phyloP scores from a whole-genome alignment of 2,797 vertebrate genomes.

The Fistularia commersonii region DNA sequence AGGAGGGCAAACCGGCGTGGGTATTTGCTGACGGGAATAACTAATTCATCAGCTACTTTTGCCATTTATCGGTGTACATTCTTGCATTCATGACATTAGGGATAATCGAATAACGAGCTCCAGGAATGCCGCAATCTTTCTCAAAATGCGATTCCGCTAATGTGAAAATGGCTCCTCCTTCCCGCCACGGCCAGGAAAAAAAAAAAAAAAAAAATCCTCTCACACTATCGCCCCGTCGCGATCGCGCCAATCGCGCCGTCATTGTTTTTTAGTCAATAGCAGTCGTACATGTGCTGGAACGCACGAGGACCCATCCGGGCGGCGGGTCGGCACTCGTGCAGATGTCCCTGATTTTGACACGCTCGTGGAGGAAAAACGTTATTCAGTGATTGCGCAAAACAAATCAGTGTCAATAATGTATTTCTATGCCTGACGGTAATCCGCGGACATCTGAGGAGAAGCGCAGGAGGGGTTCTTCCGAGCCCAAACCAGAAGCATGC shows the following conservation, averaged over 20 bases:
- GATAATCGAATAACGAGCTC: slow-evolving; percentile 73
- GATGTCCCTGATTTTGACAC: slow-evolving; percentile 52
- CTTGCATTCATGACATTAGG: slow-evolving; percentile 77
- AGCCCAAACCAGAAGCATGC: slow-evolving; percentile 53
- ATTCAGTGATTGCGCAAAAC: slow-evolving; percentile 43
- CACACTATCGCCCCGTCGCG: slow-evolving; percentile 10
- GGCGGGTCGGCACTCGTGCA: slow-evolving; percentile 27
- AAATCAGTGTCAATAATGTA: slow-evolving; percentile 53
- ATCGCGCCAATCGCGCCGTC: slow-evolving; percentile 12
- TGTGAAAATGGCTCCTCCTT: slow-evolving; percentile 60
- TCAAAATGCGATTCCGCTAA: slow-evolving; percentile 76
- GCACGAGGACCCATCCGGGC: slow-evolving; percentile 39
- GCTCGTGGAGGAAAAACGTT: slow-evolving; percentile 34
- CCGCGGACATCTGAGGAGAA: slow-evolving; percentile 43
- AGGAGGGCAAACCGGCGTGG: slow-evolving; percentile 58
- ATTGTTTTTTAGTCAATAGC: slow-evolving; percentile 30
- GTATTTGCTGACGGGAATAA: slow-evolving; percentile 78
- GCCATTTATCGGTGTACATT: slow-evolving; percentile 72
- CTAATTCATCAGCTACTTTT: slow-evolving; percentile 71
- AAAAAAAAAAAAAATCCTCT: too few relatives aligned
- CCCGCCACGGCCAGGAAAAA: not conserved
- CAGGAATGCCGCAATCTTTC: slow-evolving; percentile 68
- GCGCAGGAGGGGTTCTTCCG: slow-evolving; percentile 38
- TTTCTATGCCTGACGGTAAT: slow-evolving; percentile 34
- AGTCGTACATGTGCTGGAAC: slow-evolving; percentile 34